Percentiles rank a stretch among this genome's conserved stretches.
These are phyloP conservation scores for Darevskia mixta DNA, from an alignment of 2,797 vertebrate genomes.

Conservation along the genomic window DNA sequence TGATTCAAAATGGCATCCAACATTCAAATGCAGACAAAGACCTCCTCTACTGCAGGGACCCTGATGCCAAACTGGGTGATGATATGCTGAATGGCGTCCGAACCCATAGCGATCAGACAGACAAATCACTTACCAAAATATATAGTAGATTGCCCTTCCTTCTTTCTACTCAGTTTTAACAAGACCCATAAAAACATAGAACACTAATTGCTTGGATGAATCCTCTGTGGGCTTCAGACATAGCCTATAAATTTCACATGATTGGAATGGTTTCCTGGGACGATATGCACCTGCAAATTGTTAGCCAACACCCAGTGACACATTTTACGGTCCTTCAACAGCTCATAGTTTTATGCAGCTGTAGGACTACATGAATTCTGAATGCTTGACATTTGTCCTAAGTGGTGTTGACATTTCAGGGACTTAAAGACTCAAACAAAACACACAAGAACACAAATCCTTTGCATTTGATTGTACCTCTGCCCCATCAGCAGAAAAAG, in stretches of 20 bases:
- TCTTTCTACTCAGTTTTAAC: neutral
- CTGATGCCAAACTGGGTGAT: no score
- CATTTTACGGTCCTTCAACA: constrained; percentile 73
- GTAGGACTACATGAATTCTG: constrained; percentile 64
- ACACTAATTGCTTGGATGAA: constrained; percentile 51
- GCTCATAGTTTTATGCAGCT: constrained; percentile 69
- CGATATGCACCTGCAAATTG: constrained; percentile 77
- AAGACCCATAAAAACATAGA: neutral
- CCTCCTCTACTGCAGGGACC: no score
- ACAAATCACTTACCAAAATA: no score
- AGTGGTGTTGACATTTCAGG: constrained; percentile 73
- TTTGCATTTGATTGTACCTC: constrained; percentile 12
- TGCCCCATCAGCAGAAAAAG: constrained; percentile 63
- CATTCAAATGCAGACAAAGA: no score
- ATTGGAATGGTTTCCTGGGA: constrained; percentile 69
- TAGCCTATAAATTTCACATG: constrained; percentile 65
- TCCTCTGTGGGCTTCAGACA: constrained; percentile 53
- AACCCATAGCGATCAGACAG: no score
- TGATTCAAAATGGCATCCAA: no score
- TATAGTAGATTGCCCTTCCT: neutral
- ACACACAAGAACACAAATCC: constrained; percentile 5
- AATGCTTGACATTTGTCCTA: constrained; percentile 75
- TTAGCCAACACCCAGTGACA: constrained; percentile 76
- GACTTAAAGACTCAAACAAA: constrained; percentile 67
- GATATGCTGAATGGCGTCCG: no score